These are phyloP conservation scores for Parasteatoda tepidariorum DNA, from an alignment of 1,140 invertebrate species.

Conservation along the genomic window DNA sequence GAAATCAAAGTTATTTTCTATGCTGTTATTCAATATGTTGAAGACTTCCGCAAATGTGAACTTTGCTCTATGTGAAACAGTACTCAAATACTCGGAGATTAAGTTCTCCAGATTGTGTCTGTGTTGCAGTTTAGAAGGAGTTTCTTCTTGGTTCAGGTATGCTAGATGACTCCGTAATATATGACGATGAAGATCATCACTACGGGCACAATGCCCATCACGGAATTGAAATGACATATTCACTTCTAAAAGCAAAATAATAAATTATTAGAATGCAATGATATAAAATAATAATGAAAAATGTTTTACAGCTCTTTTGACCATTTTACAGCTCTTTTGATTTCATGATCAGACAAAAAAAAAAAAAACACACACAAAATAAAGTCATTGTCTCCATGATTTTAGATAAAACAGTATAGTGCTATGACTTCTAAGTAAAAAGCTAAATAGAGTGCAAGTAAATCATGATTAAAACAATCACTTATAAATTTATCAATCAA, in stretches of 20 bases:
- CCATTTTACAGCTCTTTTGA: no score
- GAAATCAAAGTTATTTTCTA: constrained; percentile 78
- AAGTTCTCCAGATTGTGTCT: constrained; percentile 61
- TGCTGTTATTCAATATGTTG: constrained; percentile 71
- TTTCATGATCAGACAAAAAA: no score
- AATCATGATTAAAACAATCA: no score
- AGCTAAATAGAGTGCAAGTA: no score
- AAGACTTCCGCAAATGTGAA: constrained; percentile 61
- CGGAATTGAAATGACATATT: constrained; percentile 51
- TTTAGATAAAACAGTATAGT: no score
- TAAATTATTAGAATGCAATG: background rate
- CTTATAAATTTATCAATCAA: no score
- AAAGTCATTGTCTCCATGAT: no score
- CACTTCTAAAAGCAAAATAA: constrained; percentile 28
- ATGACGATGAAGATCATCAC: constrained; percentile 58
- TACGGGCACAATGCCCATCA: constrained; percentile 49
- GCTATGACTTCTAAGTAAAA: no score
- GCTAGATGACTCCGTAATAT: constrained; percentile 62
- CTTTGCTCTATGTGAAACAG: constrained; percentile 61
- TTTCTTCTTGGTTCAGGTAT: constrained; percentile 63
- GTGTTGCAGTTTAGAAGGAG: constrained; percentile 60
- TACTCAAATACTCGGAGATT: constrained; percentile 61
- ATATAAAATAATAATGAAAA: background rate
- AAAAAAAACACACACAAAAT: no score
- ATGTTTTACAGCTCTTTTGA: no score